Evolutionary conservation across 64 coral and sea anemone species (phyloP).

Genomic region (Actinia equina): DNA sequence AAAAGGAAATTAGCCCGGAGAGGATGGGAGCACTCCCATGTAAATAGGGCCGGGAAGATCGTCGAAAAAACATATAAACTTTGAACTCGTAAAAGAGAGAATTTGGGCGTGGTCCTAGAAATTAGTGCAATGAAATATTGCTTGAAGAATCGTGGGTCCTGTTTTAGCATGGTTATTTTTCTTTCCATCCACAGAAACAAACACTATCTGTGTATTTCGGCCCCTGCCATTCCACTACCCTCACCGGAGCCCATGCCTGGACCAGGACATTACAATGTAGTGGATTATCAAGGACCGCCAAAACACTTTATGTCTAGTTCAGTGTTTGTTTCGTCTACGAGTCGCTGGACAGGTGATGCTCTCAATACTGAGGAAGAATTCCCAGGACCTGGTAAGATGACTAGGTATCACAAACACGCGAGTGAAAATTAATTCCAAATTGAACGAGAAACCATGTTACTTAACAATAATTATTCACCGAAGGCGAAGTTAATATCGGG

Average conservation of each 20-base stretch:
- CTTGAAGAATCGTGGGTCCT: not conserved
- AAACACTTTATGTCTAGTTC: constrained; percentile 97
- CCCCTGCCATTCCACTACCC: constrained; percentile 87
- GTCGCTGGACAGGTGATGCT: constrained; percentile 70
- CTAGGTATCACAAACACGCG: not conserved
- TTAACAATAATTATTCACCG: too few relatives aligned
- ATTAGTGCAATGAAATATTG: too few relatives aligned
- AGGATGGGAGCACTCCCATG: too few relatives aligned
- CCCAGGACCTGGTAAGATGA: constrained; percentile 68
- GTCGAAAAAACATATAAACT: too few relatives aligned
- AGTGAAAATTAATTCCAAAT: not conserved
- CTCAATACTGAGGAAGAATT: constrained; percentile 43
- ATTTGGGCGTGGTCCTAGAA: too few relatives aligned
- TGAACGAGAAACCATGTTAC: too few relatives aligned
- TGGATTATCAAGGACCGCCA: constrained; percentile 80
- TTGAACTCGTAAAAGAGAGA: too few relatives aligned
- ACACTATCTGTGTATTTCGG: constrained; percentile 95
- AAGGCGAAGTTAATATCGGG: too few relatives aligned
- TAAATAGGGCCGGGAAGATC: too few relatives aligned
- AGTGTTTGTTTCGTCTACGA: constrained; percentile 92
- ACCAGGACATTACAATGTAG: constrained; percentile 92
- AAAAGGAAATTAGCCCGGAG: too few relatives aligned
- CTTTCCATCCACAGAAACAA: constrained; percentile 67
- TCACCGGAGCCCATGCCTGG: constrained; percentile 77
- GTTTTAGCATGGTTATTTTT: not conserved